phyloP scores from a whole-genome alignment of 2,113 vertebrate genomes.

The Meles meles region DNA sequence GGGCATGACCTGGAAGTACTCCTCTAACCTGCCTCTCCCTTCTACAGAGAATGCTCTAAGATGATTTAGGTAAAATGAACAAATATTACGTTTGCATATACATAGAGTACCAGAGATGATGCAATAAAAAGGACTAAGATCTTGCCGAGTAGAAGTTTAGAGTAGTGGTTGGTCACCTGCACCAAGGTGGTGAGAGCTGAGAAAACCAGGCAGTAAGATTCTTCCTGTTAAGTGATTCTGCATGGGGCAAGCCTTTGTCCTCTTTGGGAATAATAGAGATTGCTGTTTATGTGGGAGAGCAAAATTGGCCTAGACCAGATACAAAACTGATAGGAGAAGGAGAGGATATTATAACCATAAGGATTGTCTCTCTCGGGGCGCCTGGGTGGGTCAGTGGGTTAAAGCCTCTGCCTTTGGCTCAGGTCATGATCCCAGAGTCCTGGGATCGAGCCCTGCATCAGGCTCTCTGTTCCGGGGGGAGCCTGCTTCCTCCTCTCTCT shows the following conservation, averaged over 20 bases:
- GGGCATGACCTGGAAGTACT: not conserved
- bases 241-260: not conserved
- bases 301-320: not conserved
- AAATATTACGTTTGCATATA: not conserved
- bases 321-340: not conserved
- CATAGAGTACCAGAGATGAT: not conserved
- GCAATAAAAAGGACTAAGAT: not conserved
- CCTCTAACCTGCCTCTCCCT: not conserved
- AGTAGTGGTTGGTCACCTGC: not conserved
- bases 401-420: too few species aligned
- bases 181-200: not conserved
- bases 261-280: not conserved
- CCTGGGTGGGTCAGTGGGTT: too few species aligned
- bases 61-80: constrained; percentile 1
- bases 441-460: too few species aligned
- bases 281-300: not conserved
- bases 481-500: too few species aligned
- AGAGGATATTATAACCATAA: not conserved
- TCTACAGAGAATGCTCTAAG: not conserved
- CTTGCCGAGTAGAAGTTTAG: not conserved
- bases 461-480: too few species aligned
- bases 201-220: not conserved
- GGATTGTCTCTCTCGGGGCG: not conserved
- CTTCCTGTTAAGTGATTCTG: not conserved
- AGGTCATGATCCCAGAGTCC: too few species aligned